A percentile compares a stretch with the other conserved stretches of the same genome.
These are phyloP conservation scores for Phylloscopus trochiloides DNA, from an alignment of 2,113 vertebrate genomes.

Conservation along the genomic window DNA sequence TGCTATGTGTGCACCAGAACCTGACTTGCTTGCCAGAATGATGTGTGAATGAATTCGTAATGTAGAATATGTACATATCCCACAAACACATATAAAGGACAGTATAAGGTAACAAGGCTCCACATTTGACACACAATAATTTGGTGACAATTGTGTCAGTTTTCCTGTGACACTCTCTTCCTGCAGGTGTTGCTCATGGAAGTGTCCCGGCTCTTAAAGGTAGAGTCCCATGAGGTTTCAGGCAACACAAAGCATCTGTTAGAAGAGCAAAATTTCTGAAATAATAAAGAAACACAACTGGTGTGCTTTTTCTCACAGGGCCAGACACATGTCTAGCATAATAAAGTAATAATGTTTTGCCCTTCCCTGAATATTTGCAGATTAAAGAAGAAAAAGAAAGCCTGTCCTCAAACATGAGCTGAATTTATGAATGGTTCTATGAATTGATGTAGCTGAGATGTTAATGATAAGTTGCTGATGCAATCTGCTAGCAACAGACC, in stretches of 20 bases:
- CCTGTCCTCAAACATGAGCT: not conserved
- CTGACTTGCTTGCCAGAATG: not conserved
- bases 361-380: not conserved
- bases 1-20: not conserved
- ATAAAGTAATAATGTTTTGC: not conserved
- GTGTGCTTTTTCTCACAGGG: not conserved
- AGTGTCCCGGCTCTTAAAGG: not conserved
- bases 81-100: not conserved
- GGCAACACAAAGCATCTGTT: not conserved
- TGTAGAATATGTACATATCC: not conserved
- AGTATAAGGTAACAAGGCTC: not conserved
- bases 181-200: not conserved
- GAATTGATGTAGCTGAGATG: not conserved
- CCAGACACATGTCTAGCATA: not conserved
- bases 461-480: not conserved
- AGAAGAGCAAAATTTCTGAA: not conserved
- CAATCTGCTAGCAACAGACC: not conserved
- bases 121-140: fast-evolving
- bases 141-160: not conserved
- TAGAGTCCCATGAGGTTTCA: not conserved
- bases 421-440: not conserved
- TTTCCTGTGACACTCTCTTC: not conserved
- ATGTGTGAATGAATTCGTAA: not conserved
- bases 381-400: not conserved
- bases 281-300: not conserved